A percentile compares a stretch with the other conserved stretches of the same genome.
Evolutionary conservation across 2,113 vertebrate genomes (phyloP).

Genomic region (Forbesichthys agassizii): DNA sequence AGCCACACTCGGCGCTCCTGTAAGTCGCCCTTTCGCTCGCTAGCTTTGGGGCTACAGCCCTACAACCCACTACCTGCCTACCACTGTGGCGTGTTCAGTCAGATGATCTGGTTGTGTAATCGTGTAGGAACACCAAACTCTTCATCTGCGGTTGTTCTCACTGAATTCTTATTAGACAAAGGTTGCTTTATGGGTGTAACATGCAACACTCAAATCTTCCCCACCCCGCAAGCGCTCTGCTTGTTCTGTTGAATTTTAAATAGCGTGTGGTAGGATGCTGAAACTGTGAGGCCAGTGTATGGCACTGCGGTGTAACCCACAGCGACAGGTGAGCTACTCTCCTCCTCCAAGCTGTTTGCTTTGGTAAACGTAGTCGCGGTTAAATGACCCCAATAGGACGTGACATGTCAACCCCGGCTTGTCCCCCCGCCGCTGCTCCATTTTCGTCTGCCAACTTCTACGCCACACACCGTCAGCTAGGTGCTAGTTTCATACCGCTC

Average conservation of each 20-base stretch:
- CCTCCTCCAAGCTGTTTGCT: slow-evolving; percentile 65
- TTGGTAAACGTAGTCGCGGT: slow-evolving; percentile 65
- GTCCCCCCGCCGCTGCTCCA: slow-evolving; percentile 10
- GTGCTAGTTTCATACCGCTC: neutral
- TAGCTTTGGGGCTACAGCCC: slow-evolving; percentile 14
- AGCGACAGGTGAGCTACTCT: slow-evolving; percentile 70
- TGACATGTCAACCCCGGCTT: slow-evolving; percentile 57
- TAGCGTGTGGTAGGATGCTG: slow-evolving; percentile 43
- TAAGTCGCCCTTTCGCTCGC: slow-evolving; percentile 19
- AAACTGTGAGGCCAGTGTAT: slow-evolving; percentile 47
- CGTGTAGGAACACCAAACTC: neutral
- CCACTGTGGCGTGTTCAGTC: neutral
- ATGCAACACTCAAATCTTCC: slow-evolving; percentile 33
- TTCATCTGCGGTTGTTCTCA: neutral
- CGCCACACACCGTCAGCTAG: neutral
- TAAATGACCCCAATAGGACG: slow-evolving; percentile 71
- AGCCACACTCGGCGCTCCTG: slow-evolving; percentile 27
- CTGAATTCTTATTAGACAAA: neutral
- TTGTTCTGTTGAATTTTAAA: slow-evolving; percentile 61
- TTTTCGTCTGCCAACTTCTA: slow-evolving; percentile 18
- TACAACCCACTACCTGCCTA: neutral
- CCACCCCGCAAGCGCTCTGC: slow-evolving; percentile 29
- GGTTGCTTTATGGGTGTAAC: no score
- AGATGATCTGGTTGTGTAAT: neutral
- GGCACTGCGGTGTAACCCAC: slow-evolving; percentile 61